These are phyloP conservation scores for Aricia artaxerxes DNA, from an alignment of 2,888 invertebrate genomes.

Conservation along the genomic window DNA sequence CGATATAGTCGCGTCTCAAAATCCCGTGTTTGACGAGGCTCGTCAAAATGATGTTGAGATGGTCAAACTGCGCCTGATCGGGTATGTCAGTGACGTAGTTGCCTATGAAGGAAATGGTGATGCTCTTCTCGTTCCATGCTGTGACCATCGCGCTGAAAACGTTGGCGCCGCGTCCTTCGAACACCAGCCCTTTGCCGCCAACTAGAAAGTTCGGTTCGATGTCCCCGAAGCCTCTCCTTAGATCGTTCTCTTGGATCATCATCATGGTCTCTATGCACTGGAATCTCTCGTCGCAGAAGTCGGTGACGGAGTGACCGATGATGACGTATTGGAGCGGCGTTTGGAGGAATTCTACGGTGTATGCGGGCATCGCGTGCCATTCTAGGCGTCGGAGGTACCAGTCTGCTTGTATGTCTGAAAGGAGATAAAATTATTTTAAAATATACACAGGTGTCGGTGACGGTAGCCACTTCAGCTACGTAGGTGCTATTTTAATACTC, in stretches of 20 bases:
- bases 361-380: conserved; percentile 63
- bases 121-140: conserved; percentile 52
- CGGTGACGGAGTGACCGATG: conserved; percentile 57
- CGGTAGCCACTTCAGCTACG: too few species aligned
- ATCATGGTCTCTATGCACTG: conserved; percentile 54
- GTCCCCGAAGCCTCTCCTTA: conserved; percentile 52
- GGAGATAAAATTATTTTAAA: conserved; percentile 33
- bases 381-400: conserved; percentile 66
- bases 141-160: conserved; percentile 54
- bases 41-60: conserved; percentile 52
- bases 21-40: conserved; percentile 51
- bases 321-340: conserved; percentile 56
- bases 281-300: conserved; percentile 50
- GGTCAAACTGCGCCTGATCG: conserved; percentile 51
- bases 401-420: conserved; percentile 57
- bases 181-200: conserved; percentile 57
- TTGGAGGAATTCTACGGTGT: conserved; percentile 48
- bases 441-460: too few species aligned
- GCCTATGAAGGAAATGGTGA: conserved; percentile 63
- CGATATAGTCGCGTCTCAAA: conserved; percentile 48
- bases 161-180: conserved; percentile 65
- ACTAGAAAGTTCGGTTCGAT: conserved; percentile 65
- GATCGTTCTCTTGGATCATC: conserved; percentile 54
- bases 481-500: too few species aligned
- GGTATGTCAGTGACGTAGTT: conserved; percentile 51